Evolutionary conservation across 1,140 invertebrate species (phyloP).

Genomic region (Pseudoatta argentina): DNA sequence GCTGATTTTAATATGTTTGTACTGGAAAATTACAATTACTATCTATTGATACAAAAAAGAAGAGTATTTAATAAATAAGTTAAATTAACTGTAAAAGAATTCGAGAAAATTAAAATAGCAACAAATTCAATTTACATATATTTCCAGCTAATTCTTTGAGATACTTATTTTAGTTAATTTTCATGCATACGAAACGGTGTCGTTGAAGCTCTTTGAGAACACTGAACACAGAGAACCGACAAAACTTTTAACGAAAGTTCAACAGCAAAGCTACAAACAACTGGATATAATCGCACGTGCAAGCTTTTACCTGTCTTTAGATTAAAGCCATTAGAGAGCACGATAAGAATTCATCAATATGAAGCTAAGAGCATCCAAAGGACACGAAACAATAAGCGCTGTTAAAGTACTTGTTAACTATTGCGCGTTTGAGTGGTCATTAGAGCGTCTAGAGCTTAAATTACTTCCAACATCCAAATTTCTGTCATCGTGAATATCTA

Average conservation of each 20-base stretch:
- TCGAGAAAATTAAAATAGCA: not conserved
- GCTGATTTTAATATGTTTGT: not conserved
- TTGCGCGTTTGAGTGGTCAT: slow-evolving; percentile 42
- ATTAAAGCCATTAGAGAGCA: slow-evolving; percentile 14
- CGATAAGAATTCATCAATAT: slow-evolving; percentile 53
- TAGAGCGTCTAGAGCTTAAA: slow-evolving; percentile 26
- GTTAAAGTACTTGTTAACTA: slow-evolving; percentile 57
- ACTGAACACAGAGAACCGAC: not conserved
- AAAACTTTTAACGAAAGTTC: slow-evolving; percentile 14
- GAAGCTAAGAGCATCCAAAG: slow-evolving; percentile 16
- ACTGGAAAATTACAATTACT: not conserved
- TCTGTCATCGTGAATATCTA: slow-evolving; percentile 36
- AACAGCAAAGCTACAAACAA: slow-evolving; percentile 25
- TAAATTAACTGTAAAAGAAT: not conserved
- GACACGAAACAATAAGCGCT: slow-evolving; percentile 23
- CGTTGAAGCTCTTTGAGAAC: slow-evolving; percentile 11
- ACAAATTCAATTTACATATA: not conserved
- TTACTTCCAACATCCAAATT: slow-evolving; percentile 48
- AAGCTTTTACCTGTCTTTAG: slow-evolving; percentile 37
- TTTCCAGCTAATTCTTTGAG: not conserved
- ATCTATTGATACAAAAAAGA: not conserved
- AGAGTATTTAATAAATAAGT: not conserved
- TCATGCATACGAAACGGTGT: not conserved
- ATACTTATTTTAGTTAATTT: slow-evolving; percentile 3
- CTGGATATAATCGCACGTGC: slow-evolving; percentile 10